A percentile compares a stretch with the other conserved stretches of the same genome.
Evolutionary conservation across 2,797 vertebrate genomes (phyloP).

Genomic region (Bovichtus variegatus): DNA sequence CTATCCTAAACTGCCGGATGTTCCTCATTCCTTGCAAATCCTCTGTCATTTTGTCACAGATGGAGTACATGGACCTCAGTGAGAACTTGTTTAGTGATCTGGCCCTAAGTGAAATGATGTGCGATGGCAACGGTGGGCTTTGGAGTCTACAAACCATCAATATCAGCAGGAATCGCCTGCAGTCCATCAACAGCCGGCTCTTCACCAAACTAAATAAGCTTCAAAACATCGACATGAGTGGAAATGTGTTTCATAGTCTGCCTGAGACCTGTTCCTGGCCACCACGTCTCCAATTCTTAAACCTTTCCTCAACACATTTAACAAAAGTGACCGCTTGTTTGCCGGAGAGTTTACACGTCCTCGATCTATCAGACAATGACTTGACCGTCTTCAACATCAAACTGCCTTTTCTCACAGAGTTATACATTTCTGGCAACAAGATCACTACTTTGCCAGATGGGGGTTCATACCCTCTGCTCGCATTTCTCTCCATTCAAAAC

Average conservation of each 20-base stretch:
- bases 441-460: constrained; percentile 45
- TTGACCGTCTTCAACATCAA: constrained; percentile 76
- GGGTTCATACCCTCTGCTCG: constrained; percentile 39
- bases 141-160: constrained; percentile 78
- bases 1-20: constrained; percentile 71
- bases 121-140: constrained; percentile 47
- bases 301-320: constrained; percentile 81
- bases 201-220: constrained; percentile 68
- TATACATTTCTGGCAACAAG: constrained; percentile 83
- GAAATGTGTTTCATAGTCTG: constrained; percentile 74
- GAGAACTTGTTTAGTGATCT: constrained; percentile 79
- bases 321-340: constrained; percentile 41
- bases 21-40: constrained; percentile 76
- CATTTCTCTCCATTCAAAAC: constrained; percentile 70
- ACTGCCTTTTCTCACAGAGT: constrained; percentile 33
- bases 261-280: constrained; percentile 81
- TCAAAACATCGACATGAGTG: constrained; percentile 82
- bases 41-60: constrained; percentile 26
- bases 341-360: constrained; percentile 64
- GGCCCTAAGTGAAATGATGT: constrained; percentile 72
- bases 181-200: constrained; percentile 59
- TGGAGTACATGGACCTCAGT: constrained; percentile 84
- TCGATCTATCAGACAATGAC: constrained; percentile 84
- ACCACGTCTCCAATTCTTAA: constrained; percentile 73
- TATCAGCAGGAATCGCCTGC: constrained; percentile 75